phyloP scores from a whole-genome alignment of 1,140 invertebrate genomes.

The Augochlora pura region DNA sequence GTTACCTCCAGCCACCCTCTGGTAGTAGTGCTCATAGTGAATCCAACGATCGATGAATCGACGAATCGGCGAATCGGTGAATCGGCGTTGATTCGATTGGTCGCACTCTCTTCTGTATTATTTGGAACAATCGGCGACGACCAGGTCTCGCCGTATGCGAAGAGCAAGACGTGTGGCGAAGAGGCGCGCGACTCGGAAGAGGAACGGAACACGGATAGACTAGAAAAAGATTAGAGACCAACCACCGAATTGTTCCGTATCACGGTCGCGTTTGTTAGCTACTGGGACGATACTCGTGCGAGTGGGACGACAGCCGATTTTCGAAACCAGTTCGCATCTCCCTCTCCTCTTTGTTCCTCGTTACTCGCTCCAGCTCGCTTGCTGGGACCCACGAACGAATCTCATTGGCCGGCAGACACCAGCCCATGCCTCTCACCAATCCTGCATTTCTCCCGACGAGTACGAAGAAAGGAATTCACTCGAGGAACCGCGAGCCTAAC shows the following conservation, averaged over 20 bases:
- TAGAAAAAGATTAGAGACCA: neutral
- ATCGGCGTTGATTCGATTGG: too few species aligned
- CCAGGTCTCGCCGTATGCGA: too few species aligned
- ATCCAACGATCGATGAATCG: neutral
- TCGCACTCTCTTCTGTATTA: neutral
- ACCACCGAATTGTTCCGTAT: conserved; percentile 32
- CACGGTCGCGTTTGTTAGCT: conserved; percentile 42
- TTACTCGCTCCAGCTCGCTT: neutral
- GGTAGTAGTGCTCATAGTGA: neutral
- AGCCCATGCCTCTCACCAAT: neutral
- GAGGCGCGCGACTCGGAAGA: neutral
- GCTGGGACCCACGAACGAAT: conserved; percentile 2
- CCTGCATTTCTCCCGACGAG: conserved; percentile 21
- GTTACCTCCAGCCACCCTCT: conserved; percentile 16
- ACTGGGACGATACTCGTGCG: conserved; percentile 48
- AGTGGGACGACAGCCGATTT: conserved; percentile 52
- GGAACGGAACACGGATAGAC: neutral
- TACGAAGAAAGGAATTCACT: neutral
- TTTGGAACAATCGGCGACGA: neutral
- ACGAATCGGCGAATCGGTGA: too few species aligned
- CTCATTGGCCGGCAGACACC: conserved; percentile 20
- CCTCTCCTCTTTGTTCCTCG: conserved; percentile 19
- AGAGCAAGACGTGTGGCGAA: too few species aligned
- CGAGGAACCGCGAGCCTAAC: too few species aligned
- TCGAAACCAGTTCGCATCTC: conserved; percentile 49